Evolutionary conservation across 2,888 invertebrate genomes (phyloP), one percentile per base, ranked within the genome.

Genomic region (Noctua janthe): DNA sequence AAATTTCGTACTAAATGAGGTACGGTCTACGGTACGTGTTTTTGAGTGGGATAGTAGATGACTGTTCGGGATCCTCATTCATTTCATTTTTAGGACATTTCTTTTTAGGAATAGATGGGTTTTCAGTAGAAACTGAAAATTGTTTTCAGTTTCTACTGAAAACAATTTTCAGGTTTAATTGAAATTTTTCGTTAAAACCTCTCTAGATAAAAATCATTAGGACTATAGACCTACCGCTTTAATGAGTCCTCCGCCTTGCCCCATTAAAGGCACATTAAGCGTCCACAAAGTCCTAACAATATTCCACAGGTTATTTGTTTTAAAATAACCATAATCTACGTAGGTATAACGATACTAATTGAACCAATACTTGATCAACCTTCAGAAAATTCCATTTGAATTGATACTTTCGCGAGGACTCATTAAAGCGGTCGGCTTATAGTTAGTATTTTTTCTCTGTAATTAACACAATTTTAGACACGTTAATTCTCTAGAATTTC

Each of bases 1-100:
- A 77, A 86, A 76, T 86, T 84, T 81, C 62, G 62, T 82, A 76
- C 56, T 76, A 78, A 83, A 90, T 82, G 81, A 82, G 81, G 62
- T 80, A 80, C 76, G 78, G 84, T 69, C 72, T 54, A 67, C 67
- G 80, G 78, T 67, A 77, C 77, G 74, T 87, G 81, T 78, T 81
- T 81, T 78, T 71, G 67, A 81, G 76, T 78, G 79, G 76, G 69
- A 83, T 80, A 64, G 76, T 54, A 81, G 72, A 86, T 72, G 67
- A 81, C 82, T 81, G 67, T 77, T 73, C 51, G 6, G 66, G 71
- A 66, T 72, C 70, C n/a, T 66, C 70, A 59, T 74, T 82, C 29
- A 71, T 74, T 81, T 1, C 11, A 77, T 76, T 81, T 80, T 77
- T 64, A 29, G 11, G 29, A 64, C 43, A 35, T 35, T 62, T 43